Percentiles rank a stretch among this genome's conserved stretches.
phyloP scores from a whole-genome alignment of 30 jellyfish, hydroid and myxozoan species.

The Phacellophora camtschatica region DNA sequence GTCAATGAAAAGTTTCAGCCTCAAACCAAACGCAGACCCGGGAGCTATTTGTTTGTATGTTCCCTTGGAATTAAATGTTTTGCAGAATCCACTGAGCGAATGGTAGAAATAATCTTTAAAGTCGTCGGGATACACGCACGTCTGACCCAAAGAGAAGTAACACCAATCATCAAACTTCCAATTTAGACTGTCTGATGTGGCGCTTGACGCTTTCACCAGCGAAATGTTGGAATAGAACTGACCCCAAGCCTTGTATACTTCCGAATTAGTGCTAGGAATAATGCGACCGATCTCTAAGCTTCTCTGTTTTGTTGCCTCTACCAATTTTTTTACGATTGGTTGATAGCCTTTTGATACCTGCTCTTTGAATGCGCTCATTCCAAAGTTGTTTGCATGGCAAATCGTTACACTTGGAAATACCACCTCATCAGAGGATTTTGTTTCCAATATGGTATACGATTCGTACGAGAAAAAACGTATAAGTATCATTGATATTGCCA shows the following conservation, averaged over 20 bases:
- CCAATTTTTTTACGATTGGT: not conserved
- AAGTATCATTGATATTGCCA: not conserved
- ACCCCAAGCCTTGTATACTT: not conserved
- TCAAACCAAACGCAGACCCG: not conserved
- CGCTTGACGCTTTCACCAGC: not conserved
- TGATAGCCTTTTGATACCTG: not conserved
- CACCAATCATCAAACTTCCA: constrained; percentile 10
- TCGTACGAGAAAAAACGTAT: not conserved
- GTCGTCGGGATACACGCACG: not conserved
- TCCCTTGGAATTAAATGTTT: not conserved
- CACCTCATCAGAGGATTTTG: not conserved
- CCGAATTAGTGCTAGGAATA: not conserved
- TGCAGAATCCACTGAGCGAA: not conserved
- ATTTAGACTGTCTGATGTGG: not conserved
- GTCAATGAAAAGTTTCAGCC: not conserved
- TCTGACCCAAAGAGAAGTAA: not conserved
- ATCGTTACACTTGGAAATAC: not conserved
- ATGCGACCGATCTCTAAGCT: not conserved
- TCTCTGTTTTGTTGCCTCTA: not conserved
- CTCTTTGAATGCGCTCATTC: not conserved
- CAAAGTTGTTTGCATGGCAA: not conserved
- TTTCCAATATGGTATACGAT: not conserved
- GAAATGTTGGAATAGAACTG: not conserved
- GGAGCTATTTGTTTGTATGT: not conserved
- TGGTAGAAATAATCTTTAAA: not conserved